phyloP scores from a whole-genome alignment of 2,797 vertebrate species.

The Peromyscus nudipes region DNA sequence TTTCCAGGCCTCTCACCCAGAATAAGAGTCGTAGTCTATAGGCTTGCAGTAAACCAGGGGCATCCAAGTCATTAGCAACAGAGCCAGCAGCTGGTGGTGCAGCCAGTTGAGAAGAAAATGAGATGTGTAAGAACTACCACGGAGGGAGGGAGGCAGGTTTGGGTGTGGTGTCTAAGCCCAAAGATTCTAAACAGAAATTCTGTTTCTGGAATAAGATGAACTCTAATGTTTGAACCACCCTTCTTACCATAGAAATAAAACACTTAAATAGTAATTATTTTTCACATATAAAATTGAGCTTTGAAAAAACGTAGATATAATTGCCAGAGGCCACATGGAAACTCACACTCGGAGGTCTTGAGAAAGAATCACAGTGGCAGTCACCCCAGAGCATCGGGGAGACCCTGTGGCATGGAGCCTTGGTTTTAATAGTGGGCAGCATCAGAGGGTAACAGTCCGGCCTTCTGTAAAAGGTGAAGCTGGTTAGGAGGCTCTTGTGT shows the following conservation, averaged over 20 bases:
- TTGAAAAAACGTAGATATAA: background rate
- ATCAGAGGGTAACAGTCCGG: background rate
- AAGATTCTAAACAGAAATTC: conserved; percentile 9
- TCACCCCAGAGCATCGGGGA: background rate
- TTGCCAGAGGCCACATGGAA: background rate
- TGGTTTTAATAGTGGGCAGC: background rate
- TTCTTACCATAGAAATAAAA: conserved; percentile 27
- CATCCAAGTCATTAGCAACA: background rate
- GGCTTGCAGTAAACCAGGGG: background rate
- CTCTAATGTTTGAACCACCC: background rate
- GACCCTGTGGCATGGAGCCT: background rate
- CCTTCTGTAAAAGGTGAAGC: background rate
- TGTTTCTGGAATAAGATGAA: conserved; percentile 20
- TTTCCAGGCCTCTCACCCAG: background rate
- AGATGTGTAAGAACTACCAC: background rate
- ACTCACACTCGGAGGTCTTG: background rate
- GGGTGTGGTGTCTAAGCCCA: background rate
- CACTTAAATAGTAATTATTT: background rate
- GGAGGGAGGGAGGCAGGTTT: background rate
- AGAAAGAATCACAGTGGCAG: background rate
- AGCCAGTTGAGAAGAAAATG: background rate
- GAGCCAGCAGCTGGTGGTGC: background rate
- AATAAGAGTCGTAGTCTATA: background rate
- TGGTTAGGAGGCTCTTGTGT: background rate
- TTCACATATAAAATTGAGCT: background rate